A percentile compares a stretch with the other conserved stretches of the same genome.
phyloP scores from a whole-genome alignment of 2,113 vertebrate species.

The Todiramphus saurophagus region DNA sequence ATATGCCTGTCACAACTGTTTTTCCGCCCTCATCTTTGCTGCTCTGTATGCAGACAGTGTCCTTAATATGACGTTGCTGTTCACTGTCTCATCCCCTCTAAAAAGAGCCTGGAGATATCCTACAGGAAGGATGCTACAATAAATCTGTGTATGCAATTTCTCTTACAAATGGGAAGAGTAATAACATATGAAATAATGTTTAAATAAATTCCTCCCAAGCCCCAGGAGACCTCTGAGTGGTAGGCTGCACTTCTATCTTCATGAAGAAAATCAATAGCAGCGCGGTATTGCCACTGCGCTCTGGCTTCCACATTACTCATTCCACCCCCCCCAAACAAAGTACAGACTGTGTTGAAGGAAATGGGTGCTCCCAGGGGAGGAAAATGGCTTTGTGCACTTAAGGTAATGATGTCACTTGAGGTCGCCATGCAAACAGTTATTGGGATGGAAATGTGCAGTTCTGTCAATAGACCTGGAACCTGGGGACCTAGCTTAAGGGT shows the following conservation, averaged over 20 bases:
- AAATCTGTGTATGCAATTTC: background rate
- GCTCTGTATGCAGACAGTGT: background rate
- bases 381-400: constrained; percentile 21
- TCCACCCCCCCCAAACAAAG: background rate
- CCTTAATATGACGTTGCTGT: background rate
- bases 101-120: background rate
- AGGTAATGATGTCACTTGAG: constrained; percentile 57
- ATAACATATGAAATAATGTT: constrained; percentile 19
- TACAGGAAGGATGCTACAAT: background rate
- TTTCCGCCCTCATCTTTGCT: background rate
- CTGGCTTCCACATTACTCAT: background rate
- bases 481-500: background rate
- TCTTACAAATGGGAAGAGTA: constrained; percentile 22
- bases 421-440: background rate
- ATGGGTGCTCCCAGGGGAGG: background rate
- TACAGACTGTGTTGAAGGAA: constrained; percentile 7
- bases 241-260: background rate
- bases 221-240: background rate
- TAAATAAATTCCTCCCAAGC: constrained; percentile 40
- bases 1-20: background rate
- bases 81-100: background rate
- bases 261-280: constrained; percentile 32
- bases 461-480: constrained; percentile 25
- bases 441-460: background rate
- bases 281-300: background rate